phyloP scores from a whole-genome alignment of 2,797 vertebrate genomes.

The Pelodytes ibericus region DNA sequence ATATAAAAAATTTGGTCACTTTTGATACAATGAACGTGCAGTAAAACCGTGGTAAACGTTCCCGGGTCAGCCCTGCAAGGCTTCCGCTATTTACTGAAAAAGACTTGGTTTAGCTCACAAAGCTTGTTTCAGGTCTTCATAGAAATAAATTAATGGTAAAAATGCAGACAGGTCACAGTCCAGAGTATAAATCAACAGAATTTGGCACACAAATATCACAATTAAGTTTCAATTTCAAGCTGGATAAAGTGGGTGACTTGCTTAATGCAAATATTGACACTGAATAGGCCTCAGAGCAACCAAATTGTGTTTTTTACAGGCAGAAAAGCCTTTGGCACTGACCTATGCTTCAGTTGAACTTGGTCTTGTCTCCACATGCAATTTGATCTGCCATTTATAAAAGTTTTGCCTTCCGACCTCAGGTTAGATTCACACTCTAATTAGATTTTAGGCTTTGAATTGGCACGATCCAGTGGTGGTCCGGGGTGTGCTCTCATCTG shows the following conservation, averaged over 20 bases:
- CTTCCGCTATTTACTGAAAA: too few species aligned
- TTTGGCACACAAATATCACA: not conserved
- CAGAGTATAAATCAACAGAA: too few species aligned
- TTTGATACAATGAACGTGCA: too few species aligned
- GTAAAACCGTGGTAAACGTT: too few species aligned
- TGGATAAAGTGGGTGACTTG: not conserved
- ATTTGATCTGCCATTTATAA: not conserved
- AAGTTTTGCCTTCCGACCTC: not conserved
- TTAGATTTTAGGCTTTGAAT: not conserved
- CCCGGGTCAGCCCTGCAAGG: too few species aligned
- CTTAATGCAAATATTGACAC: not conserved
- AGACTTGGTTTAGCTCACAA: too few species aligned
- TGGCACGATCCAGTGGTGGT: not conserved
- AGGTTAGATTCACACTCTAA: not conserved
- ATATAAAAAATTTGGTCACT: too few species aligned
- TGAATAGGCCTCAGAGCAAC: not conserved
- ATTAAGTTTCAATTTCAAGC: not conserved
- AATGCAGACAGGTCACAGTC: too few species aligned
- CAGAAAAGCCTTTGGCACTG: not conserved
- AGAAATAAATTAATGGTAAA: too few species aligned
- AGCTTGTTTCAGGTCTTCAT: too few species aligned
- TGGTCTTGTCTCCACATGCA: not conserved
- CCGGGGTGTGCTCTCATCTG: not conserved
- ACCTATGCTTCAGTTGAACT: not conserved
- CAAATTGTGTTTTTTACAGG: not conserved